Evolutionary conservation across 2,113 vertebrate genomes (phyloP).

Genomic region (Aptenodytes patagonicus): DNA sequence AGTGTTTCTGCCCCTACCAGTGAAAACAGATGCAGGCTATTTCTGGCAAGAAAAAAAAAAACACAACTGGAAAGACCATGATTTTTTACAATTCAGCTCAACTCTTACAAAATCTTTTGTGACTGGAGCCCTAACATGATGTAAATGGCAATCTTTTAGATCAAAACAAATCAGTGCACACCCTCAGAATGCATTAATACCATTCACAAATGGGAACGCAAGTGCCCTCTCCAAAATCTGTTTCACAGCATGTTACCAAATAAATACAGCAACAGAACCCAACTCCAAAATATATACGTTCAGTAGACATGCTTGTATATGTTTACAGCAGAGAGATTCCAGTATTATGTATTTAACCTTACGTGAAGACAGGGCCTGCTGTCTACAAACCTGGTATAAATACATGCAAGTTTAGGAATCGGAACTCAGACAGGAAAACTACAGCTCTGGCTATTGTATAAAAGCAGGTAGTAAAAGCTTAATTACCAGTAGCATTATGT

Average conservation of each 20-base stretch:
- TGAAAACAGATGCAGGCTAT: slow-evolving; percentile 18
- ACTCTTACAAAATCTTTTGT: slow-evolving; percentile 26
- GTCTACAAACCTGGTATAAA: slow-evolving; percentile 23
- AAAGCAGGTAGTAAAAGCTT: slow-evolving; percentile 78
- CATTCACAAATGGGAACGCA: slow-evolving; percentile 33
- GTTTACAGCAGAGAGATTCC: slow-evolving; percentile 24
- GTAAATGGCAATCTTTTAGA: slow-evolving; percentile 50
- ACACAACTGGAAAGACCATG: background rate
- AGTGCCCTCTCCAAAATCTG: slow-evolving; percentile 36
- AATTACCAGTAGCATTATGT: slow-evolving; percentile 78
- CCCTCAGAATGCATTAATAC: slow-evolving; percentile 18
- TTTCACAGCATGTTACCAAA: slow-evolving; percentile 26
- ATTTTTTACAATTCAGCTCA: slow-evolving; percentile 23
- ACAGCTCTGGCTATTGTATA: slow-evolving; percentile 56
- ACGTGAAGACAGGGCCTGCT: slow-evolving; percentile 12
- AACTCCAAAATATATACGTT: slow-evolving; percentile 38
- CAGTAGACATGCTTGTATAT: background rate
- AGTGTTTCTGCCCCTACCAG: background rate
- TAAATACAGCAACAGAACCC: slow-evolving; percentile 24
- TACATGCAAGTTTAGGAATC: slow-evolving; percentile 32
- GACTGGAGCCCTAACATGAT: background rate
- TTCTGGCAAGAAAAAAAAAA: background rate
- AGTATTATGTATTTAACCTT: background rate
- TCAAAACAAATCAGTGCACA: slow-evolving; percentile 57
- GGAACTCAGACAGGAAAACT: slow-evolving; percentile 47